These are phyloP conservation scores for Meta bourneti DNA, from an alignment of 2,888 invertebrate genomes.

Conservation along the genomic window DNA sequence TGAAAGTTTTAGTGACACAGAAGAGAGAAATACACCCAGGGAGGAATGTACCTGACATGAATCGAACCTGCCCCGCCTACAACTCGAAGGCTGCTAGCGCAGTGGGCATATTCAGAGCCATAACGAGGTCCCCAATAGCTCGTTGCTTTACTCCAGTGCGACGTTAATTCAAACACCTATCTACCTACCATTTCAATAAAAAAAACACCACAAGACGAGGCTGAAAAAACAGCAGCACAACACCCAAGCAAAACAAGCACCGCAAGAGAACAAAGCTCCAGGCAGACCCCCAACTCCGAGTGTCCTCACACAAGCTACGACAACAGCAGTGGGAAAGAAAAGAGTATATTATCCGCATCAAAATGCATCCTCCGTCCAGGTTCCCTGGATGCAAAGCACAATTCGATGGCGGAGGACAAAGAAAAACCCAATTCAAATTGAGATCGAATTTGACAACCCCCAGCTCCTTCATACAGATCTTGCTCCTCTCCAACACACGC, in stretches of 20 bases:
- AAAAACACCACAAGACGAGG: no score
- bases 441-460: conserved; percentile 51
- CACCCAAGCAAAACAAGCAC: no score
- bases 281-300: not conserved
- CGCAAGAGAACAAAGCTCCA: not conserved
- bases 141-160: no score
- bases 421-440: conserved; percentile 40
- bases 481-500: conserved; percentile 1
- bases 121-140: no score
- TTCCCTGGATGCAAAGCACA: not conserved
- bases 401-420: conserved; percentile 1
- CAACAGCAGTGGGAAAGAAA: not conserved
- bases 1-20: no score
- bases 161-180: no score
- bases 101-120: no score
- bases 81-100: no score
- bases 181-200: not conserved
- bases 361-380: conserved; percentile 26
- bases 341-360: not conserved
- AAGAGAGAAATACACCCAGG: no score
- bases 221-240: no score
- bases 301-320: not conserved
- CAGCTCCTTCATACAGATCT: not conserved
- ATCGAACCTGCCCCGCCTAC: no score
- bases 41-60: no score